Evolutionary conservation across 2,113 vertebrate genomes (phyloP).

Genomic region (Equus quagga): DNA sequence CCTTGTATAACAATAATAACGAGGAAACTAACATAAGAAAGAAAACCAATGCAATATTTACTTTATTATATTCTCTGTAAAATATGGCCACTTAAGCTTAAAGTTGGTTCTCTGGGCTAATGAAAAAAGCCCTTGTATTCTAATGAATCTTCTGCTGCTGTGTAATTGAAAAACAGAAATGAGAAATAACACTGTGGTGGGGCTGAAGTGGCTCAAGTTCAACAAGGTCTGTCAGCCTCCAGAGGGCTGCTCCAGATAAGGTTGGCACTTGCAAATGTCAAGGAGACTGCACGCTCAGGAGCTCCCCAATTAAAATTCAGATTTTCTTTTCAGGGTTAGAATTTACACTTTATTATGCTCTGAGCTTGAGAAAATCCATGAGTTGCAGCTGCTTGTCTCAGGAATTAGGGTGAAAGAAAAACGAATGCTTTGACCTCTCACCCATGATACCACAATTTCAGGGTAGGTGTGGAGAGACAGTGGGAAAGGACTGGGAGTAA

Average conservation of each 20-base stretch:
- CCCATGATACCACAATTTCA: background rate
- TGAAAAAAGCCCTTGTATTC: background rate
- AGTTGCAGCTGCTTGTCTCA: conserved; percentile 37
- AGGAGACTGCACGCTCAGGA: background rate
- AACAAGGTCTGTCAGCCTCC: conserved; percentile 3
- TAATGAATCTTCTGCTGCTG: conserved; percentile 24
- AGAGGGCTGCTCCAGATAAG: background rate
- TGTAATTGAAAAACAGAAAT: conserved; percentile 44
- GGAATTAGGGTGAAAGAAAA: background rate
- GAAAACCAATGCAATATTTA: background rate
- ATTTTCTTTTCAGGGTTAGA: conserved; percentile 21
- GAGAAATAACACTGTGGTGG: background rate
- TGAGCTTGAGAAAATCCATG: conserved; percentile 38
- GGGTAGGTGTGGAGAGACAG: background rate
- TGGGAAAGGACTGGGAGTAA: background rate
- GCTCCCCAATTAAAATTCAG: conserved; percentile 59
- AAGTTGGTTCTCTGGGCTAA: background rate
- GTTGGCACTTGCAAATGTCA: conserved; percentile 30
- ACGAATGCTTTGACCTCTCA: background rate
- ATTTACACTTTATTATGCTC: conserved; percentile 34
- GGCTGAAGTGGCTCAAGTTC: conserved; percentile 39
- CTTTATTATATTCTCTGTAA: background rate
- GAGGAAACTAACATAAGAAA: background rate
- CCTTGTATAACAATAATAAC: background rate
- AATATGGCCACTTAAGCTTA: background rate